A percentile compares a stretch with the other conserved stretches of the same genome.
phyloP scores from a whole-genome alignment of 2,888 invertebrate genomes.

The Chesias legatella region DNA sequence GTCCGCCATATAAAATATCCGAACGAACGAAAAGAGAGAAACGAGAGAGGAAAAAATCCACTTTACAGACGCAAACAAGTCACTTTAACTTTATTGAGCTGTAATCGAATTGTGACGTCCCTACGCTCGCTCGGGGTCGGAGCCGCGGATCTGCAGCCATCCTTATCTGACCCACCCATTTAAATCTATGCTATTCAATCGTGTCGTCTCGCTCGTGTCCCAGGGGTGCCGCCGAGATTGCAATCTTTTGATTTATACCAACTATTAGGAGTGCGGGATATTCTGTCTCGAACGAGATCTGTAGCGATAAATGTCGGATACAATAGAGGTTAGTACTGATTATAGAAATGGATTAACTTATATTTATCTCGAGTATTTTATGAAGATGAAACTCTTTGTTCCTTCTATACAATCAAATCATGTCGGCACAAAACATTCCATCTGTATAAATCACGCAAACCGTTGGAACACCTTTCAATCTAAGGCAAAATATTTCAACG shows the following conservation, averaged over 20 bases:
- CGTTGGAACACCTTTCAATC: too few species aligned
- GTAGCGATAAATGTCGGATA: conserved; percentile 65
- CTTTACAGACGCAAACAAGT: conserved; percentile 80
- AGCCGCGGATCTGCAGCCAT: conserved; percentile 69
- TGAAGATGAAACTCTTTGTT: conserved; percentile 28
- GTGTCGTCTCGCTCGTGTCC: conserved; percentile 78
- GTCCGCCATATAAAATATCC: conserved; percentile 38
- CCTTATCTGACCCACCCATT: conserved; percentile 78
- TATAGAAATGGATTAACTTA: conserved; percentile 69
- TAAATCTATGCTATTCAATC: conserved; percentile 81
- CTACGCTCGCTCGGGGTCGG: conserved; percentile 58
- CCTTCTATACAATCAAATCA: conserved; percentile 6
- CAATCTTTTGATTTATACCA: conserved; percentile 81
- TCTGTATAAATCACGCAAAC: background rate
- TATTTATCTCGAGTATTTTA: conserved; percentile 36
- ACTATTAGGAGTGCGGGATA: conserved; percentile 78
- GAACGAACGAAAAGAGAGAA: conserved; percentile 58
- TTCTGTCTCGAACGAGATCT: conserved; percentile 72
- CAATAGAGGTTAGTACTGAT: conserved; percentile 71
- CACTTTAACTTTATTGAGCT: conserved; percentile 81
- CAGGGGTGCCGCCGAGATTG: conserved; percentile 79
- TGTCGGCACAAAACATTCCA: background rate
- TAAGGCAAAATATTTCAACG: too few species aligned
- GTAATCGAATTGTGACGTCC: conserved; percentile 81
- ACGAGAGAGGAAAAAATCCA: conserved; percentile 76